Base-by-base conservation (phyloP, 2,888 invertebrate genomes). In the Diplolepis rosae region DNA sequence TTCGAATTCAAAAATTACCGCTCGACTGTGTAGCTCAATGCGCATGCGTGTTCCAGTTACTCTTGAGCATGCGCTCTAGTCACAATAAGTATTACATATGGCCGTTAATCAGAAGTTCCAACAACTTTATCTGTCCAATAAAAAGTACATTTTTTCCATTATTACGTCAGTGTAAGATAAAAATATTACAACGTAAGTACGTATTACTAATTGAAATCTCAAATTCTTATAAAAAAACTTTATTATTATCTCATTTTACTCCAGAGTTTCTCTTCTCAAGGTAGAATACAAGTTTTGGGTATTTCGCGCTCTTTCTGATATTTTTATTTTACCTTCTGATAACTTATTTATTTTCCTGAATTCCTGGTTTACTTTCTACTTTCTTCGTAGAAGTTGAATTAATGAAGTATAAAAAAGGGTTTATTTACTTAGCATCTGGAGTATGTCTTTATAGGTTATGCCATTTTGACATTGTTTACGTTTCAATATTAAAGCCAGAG, bases 241-340 rank as follows among this genome's bases (percentile, higher is more conserved):
- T 0, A 54, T 30, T 9, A 30, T 54, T 54, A 30, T 32, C 9
- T 30, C 54, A 54, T 30, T 54, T 32, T 54, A 4, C 7, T 18
- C 18, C 45, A 18, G 9, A 18, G 18, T 18, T 18, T 2, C 7
- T 45, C n/a, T 2, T 13, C 13, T n/a, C 6, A 52, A 28, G n/a
- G 27, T 52, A 28, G 27, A 52, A 52, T 15, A n/a, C 27, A n/a
- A n/a, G 13, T 52, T 5, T 39, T 5, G 24, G 24, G 13, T 39
- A 18, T 61, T 61, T 61, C 39, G 39, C 61, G 35, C 35, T 61
- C 39, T 61, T 61, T 61, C 39, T 13, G 4, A 22, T 24, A 35
- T 24, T 35, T 24, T 35, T n/a, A 35, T 61, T 18, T 18, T n/a
- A 9, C 35, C 18, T 2, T 9, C 7, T 6, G 4, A 9, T 45